Evolutionary conservation across 2,888 invertebrate species (phyloP).

Genomic region (Melikaiella ostensackeni): DNA sequence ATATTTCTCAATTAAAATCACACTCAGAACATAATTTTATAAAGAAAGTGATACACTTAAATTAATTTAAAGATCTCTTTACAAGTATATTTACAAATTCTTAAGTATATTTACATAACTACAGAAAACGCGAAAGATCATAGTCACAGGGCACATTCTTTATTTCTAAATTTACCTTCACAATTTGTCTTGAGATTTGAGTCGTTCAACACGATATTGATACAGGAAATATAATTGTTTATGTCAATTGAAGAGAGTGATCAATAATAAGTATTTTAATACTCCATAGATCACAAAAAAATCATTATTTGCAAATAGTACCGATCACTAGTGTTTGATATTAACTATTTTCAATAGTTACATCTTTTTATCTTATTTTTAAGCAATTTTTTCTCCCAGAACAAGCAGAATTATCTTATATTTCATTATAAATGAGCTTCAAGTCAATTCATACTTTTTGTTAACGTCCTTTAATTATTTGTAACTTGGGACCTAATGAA

Average conservation of each 20-base stretch:
- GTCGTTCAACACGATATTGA: conserved; percentile 5
- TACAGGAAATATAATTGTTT: not conserved
- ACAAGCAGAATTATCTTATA: not conserved
- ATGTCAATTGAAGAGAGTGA: not conserved
- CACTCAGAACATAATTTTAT: conserved; percentile 40
- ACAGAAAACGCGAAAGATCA: conserved; percentile 32
- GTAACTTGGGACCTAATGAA: too few species aligned
- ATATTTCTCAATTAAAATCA: not conserved
- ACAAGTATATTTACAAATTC: conserved; percentile 54
- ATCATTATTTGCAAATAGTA: not conserved
- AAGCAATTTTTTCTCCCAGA: not conserved
- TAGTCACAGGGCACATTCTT: conserved; percentile 39
- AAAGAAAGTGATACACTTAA: conserved; percentile 42
- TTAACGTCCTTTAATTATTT: too few species aligned
- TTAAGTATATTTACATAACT: conserved; percentile 46
- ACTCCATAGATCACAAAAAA: not conserved
- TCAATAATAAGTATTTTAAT: not conserved
- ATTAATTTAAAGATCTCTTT: conserved; percentile 48
- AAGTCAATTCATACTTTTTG: too few species aligned
- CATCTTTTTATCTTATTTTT: not conserved
- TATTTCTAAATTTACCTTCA: conserved; percentile 30
- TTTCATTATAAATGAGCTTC: too few species aligned
- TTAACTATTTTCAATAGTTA: not conserved
- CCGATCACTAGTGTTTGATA: not conserved
- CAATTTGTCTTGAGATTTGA: conserved; percentile 30